These are phyloP conservation scores for Hipposideros larvatus DNA, from an alignment of 2,797 vertebrate species.

Conservation along the genomic window DNA sequence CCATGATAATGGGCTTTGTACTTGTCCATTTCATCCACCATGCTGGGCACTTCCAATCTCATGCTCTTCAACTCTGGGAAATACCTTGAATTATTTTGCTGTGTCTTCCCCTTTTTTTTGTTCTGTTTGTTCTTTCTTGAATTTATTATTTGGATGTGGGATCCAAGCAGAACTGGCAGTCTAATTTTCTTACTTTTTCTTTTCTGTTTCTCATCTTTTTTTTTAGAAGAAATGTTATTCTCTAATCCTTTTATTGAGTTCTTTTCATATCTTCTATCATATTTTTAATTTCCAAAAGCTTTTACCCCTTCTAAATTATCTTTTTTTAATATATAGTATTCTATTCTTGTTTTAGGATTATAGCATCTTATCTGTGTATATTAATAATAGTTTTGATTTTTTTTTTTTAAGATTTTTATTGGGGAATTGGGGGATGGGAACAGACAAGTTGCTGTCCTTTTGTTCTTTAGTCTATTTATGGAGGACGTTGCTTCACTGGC, in stretches of 20 bases:
- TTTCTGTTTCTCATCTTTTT: not conserved
- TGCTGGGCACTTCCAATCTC: not conserved
- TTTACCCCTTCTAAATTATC: not conserved
- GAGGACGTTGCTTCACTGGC: too few relatives aligned
- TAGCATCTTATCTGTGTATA: not conserved
- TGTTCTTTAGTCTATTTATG: too few relatives aligned
- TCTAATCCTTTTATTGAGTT: conserved; percentile 33
- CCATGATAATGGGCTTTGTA: not conserved
- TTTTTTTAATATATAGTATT: not conserved
- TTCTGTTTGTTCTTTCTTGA: conserved; percentile 51
- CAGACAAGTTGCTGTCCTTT: too few relatives aligned
- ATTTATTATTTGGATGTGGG: not conserved
- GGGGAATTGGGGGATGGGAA: too few relatives aligned
- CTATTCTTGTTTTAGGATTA: not conserved
- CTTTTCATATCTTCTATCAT: not conserved
- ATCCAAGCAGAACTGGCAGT: not conserved
- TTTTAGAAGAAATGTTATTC: not conserved
- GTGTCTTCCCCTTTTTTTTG: not conserved
- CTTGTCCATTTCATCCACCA: not conserved
- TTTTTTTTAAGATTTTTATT: not conserved
- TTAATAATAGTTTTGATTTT: conserved; percentile 19
- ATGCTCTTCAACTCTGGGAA: not conserved
- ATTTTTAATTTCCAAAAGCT: conserved; percentile 18
- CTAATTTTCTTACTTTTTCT: conserved; percentile 37
- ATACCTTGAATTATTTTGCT: conserved; percentile 8